phyloP scores from a whole-genome alignment of 2,888 invertebrate species.

The Glyphotaelius pellucidus region DNA sequence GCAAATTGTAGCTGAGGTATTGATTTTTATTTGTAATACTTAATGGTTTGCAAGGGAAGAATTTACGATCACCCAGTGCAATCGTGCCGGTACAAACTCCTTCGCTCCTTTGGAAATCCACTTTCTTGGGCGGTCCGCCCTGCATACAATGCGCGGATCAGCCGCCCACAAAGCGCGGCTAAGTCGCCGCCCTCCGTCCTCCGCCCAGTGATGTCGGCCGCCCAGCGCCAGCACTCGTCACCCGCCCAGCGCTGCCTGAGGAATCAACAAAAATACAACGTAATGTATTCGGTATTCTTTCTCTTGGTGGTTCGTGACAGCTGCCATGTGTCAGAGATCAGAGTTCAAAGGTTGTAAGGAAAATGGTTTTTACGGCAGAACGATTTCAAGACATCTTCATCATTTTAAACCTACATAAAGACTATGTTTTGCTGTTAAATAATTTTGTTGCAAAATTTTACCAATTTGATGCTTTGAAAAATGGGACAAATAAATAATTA shows the following conservation, averaged over 20 bases:
- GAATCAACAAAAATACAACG: background rate
- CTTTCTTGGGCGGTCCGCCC: conserved; percentile 59
- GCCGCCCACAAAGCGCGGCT: conserved; percentile 33
- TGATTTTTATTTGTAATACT: background rate
- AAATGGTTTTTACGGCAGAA: conserved; percentile 14
- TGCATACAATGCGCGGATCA: conserved; percentile 65
- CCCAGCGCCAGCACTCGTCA: background rate
- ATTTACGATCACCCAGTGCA: conserved; percentile 20
- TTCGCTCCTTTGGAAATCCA: conserved; percentile 55
- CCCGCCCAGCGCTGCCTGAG: background rate
- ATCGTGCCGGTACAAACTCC: conserved; percentile 48
- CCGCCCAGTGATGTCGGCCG: background rate
- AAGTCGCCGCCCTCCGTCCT: conserved; percentile 28
- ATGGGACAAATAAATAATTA: too few relatives aligned
- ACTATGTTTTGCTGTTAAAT: background rate
- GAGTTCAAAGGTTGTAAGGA: background rate
- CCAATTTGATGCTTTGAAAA: too few relatives aligned
- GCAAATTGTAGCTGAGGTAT: background rate
- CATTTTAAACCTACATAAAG: background rate
- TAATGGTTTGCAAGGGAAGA: background rate
- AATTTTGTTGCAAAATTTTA: background rate
- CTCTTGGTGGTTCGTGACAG: background rate
- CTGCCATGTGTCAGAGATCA: conserved; percentile 11
- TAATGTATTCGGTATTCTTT: conserved; percentile 23
- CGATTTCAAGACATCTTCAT: background rate